phyloP scores from a whole-genome alignment of 2,113 vertebrate species.

The Ranitomeya imitator region DNA sequence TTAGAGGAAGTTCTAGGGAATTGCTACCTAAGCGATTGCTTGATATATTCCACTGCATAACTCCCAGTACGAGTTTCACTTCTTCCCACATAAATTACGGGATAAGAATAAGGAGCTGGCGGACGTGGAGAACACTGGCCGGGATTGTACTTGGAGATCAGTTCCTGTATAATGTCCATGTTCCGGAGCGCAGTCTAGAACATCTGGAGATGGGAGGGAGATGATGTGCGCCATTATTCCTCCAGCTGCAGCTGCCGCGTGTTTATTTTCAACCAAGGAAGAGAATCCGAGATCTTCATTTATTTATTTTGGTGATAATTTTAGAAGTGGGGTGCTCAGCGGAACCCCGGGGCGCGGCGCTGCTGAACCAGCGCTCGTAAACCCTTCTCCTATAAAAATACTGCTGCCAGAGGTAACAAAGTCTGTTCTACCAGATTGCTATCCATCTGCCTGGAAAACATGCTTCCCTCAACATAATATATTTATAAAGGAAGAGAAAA shows the following conservation, averaged over 20 bases:
- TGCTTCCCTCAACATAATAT: not conserved
- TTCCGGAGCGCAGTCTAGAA: not conserved
- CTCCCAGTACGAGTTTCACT: not conserved
- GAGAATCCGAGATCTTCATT: not conserved
- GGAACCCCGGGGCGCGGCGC: not conserved
- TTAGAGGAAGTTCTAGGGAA: not conserved
- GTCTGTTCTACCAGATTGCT: not conserved
- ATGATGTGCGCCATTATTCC: not conserved
- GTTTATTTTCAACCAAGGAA: not conserved
- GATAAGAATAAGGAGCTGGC: not conserved
- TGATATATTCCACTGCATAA: not conserved
- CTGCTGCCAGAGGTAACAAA: not conserved
- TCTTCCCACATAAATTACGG: not conserved
- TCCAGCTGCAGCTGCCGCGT: slow-evolving; percentile 21
- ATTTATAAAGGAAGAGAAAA: not conserved
- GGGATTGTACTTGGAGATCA: not conserved
- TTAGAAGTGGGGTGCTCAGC: not conserved
- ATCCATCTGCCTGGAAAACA: not conserved
- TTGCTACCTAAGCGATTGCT: not conserved
- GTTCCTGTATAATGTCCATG: not conserved
- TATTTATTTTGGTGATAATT: slow-evolving; percentile 30
- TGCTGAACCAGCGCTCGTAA: slow-evolving; percentile 28
- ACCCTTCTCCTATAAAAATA: not conserved
- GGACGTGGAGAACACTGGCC: not conserved
- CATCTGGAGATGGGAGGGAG: not conserved